Conservation (phyloP, 2,113 vertebrate genomes). For the Psittacula cyanocephala region DNA sequence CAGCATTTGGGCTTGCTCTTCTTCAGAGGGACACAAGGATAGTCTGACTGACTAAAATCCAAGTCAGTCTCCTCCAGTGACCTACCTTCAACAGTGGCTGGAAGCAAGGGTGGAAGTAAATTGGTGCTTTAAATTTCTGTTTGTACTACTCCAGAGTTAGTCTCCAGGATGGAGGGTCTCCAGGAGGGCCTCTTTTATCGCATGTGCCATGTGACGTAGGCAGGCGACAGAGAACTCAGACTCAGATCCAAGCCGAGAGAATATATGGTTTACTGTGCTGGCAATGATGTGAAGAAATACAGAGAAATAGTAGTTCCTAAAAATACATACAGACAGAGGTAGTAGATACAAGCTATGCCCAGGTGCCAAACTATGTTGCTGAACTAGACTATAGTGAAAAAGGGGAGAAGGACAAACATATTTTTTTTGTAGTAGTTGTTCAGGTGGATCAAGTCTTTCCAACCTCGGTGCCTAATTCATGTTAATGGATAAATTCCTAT, state of each 20-base stretch:
- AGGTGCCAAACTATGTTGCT: neutral
- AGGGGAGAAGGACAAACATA: neutral
- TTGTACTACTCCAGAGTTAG: neutral
- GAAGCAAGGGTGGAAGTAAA: neutral
- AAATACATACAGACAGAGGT: neutral
- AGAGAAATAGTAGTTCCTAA: neutral
- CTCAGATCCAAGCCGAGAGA: neutral
- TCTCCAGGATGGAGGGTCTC: neutral
- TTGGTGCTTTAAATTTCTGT: neutral
- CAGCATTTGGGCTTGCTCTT: neutral
- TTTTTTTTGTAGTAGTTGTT: neutral
- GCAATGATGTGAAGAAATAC: neutral
- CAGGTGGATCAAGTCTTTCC: neutral
- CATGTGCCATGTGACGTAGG: neutral
- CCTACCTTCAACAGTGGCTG: neutral
- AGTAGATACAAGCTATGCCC: neutral
- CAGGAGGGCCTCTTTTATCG: neutral
- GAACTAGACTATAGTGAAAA: neutral
- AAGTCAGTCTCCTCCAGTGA: neutral
- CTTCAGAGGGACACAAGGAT: neutral
- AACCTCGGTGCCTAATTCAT: neutral
- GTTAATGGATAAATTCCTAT: neutral
- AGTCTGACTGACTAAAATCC: neutral
- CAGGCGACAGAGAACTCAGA: neutral
- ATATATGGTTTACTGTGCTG: neutral